A percentile compares a stretch with the other conserved stretches of the same genome.
Conservation (phyloP, 2,797 vertebrate species). For the Catostomus latipinnis region DNA sequence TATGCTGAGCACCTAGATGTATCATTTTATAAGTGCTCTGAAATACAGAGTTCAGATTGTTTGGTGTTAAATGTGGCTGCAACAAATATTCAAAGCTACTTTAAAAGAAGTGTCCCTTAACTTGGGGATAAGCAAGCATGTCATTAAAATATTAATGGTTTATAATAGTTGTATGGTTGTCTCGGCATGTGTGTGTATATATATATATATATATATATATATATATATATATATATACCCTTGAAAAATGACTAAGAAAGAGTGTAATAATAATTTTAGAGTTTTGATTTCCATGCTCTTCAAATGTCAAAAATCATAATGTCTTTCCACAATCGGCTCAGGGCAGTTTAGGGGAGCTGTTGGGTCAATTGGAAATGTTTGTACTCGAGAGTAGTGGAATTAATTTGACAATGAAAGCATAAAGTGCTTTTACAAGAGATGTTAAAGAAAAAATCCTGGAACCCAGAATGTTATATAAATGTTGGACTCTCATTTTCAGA, state of each 20-base stretch:
- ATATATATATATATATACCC: background rate
- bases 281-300: background rate
- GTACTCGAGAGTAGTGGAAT: background rate
- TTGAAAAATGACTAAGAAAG: background rate
- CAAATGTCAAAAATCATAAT: constrained; percentile 1
- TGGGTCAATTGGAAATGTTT: background rate
- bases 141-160: background rate
- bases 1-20: background rate
- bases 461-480: background rate
- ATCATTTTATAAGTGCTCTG: constrained; percentile 3
- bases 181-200: background rate
- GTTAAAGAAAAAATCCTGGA: too few relatives aligned
- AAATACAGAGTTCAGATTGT: constrained; percentile 10
- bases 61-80: background rate
- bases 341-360: background rate
- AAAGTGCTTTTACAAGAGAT: background rate
- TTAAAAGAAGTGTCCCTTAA: background rate
- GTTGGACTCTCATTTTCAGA: background rate
- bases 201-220: background rate
- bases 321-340: background rate
- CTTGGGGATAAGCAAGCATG: background rate
- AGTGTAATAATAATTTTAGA: background rate
- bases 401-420: background rate
- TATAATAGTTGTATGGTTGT: background rate
- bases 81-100: background rate